A percentile compares a stretch with the other conserved stretches of the same genome.
These are phyloP conservation scores for Microcebus griseorufus DNA, from an alignment of 2,113 vertebrate species.

Conservation along the genomic window DNA sequence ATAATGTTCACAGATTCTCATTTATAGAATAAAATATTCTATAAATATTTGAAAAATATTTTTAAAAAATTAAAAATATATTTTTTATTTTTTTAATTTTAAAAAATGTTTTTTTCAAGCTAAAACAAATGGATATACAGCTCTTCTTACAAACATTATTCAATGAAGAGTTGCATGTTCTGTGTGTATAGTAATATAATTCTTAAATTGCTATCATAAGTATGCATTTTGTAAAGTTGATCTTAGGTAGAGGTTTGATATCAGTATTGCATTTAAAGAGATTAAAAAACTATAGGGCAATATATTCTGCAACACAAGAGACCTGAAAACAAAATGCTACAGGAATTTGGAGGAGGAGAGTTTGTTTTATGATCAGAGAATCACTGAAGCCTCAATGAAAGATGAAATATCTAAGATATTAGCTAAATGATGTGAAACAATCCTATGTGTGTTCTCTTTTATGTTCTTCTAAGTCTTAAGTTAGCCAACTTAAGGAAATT, in stretches of 20 bases:
- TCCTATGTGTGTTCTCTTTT: not conserved
- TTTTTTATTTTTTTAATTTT: too few species aligned
- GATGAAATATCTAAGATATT: not conserved
- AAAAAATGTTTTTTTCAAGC: not conserved
- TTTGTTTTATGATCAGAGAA: not conserved
- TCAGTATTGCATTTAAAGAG: not conserved
- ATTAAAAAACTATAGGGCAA: not conserved
- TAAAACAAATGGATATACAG: not conserved
- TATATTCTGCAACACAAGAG: not conserved
- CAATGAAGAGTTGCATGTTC: not conserved
- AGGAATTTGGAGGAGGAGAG: not conserved
- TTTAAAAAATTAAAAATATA: too few species aligned
- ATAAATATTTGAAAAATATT: too few species aligned
- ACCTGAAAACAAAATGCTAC: not conserved
- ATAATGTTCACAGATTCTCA: not conserved
- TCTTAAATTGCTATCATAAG: not conserved
- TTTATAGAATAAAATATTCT: too few species aligned
- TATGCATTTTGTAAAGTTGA: not conserved
- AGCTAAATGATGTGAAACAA: rapidly evolving
- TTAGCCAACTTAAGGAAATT: not conserved
- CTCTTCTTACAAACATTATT: not conserved
- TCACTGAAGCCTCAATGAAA: not conserved
- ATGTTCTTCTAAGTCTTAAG: not conserved
- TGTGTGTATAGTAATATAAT: not conserved
- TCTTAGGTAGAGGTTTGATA: not conserved